phyloP scores from a whole-genome alignment of 2,797 vertebrate species.

The Chrysolophus pictus region DNA sequence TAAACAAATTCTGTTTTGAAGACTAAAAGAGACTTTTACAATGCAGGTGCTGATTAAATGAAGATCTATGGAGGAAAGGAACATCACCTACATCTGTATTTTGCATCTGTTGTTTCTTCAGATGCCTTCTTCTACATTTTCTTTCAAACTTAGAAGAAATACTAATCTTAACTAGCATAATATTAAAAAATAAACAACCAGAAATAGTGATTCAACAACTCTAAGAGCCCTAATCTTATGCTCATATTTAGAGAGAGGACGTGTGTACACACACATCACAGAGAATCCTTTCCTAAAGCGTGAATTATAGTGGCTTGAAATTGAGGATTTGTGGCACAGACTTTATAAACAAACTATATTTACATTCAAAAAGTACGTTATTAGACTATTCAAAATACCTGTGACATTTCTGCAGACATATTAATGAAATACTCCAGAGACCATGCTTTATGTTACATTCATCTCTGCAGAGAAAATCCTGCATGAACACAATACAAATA shows the following conservation, averaged over 20 bases:
- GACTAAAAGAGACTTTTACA: background rate
- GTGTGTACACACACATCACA: rapidly evolving
- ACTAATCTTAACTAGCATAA: background rate
- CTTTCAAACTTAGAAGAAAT: slow-evolving; percentile 13
- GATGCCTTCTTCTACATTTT: slow-evolving; percentile 24
- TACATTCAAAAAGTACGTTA: background rate
- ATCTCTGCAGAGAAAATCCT: slow-evolving; percentile 1
- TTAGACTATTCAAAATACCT: slow-evolving; percentile 5
- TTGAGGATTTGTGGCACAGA: background rate
- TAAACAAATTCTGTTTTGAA: background rate
- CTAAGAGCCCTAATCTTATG: background rate
- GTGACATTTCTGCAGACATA: background rate
- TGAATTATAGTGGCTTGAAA: background rate
- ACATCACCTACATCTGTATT: background rate
- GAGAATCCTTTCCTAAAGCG: background rate
- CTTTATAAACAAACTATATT: background rate
- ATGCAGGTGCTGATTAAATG: background rate
- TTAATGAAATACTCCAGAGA: background rate
- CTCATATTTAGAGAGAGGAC: background rate
- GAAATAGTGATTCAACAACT: slow-evolving; percentile 22
- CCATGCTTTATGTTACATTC: background rate
- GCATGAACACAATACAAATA: background rate
- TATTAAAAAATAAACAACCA: background rate
- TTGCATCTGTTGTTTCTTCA: background rate
- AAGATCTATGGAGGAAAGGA: background rate